Evolutionary conservation across 2,888 invertebrate species (phyloP).

Genomic region (Apocheima hispidaria): DNA sequence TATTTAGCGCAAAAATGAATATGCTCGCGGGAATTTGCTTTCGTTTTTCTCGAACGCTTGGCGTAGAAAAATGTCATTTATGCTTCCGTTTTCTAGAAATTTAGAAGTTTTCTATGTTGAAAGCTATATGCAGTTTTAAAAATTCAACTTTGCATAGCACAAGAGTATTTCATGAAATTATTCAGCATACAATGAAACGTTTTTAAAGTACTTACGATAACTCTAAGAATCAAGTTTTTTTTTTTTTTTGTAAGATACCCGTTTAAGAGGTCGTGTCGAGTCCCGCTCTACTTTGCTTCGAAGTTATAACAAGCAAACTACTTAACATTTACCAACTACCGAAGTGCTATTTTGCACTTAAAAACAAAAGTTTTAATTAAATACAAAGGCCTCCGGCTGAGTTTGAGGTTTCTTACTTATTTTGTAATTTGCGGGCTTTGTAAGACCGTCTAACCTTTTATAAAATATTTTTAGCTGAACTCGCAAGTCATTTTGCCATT

Average conservation of each 20-base stretch:
- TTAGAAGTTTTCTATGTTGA: background rate
- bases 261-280: constrained; percentile 30
- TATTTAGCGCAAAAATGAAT: constrained; percentile 31
- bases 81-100: constrained; percentile 17
- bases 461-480: background rate
- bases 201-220: constrained; percentile 11
- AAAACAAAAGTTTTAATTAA: constrained; percentile 66
- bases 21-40: constrained; percentile 12
- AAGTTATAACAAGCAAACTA: constrained; percentile 64
- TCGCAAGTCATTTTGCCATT: background rate
- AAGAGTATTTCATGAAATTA: background rate
- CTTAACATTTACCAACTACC: constrained; percentile 52
- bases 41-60: constrained; percentile 10
- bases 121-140: background rate
- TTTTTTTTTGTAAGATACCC: constrained; percentile 37
- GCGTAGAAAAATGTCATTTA: constrained; percentile 20
- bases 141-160: background rate
- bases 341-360: constrained; percentile 58
- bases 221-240: constrained; percentile 20
- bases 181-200: constrained; percentile 5
- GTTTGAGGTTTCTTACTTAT: constrained; percentile 43
- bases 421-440: constrained; percentile 21
- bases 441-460: background rate
- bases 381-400: constrained; percentile 50
- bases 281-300: constrained; percentile 45